Evolutionary conservation across 2,113 vertebrate genomes (phyloP).

Genomic region (Petromus typicus): DNA sequence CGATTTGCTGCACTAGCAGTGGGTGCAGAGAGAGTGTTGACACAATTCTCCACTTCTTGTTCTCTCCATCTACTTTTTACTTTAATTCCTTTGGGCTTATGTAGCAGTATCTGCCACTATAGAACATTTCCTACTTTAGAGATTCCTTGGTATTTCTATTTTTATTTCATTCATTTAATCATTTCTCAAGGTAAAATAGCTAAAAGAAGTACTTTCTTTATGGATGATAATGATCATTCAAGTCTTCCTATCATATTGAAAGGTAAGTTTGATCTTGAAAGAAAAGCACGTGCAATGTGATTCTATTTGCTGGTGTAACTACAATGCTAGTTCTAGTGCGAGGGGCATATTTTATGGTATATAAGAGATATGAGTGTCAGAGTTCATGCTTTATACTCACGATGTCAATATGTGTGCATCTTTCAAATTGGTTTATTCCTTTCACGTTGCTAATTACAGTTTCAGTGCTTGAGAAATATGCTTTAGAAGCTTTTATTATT

Average conservation of each 20-base stretch:
- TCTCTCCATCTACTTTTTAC: neutral
- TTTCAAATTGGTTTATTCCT: constrained; percentile 51
- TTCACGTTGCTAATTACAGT: constrained; percentile 42
- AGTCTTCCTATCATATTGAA: constrained; percentile 6
- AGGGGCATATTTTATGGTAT: neutral
- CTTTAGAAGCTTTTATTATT: constrained; percentile 66
- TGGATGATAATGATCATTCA: neutral
- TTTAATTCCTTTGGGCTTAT: constrained; percentile 10
- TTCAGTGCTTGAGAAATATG: constrained; percentile 52
- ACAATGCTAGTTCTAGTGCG: neutral
- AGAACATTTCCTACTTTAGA: neutral
- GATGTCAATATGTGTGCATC: constrained; percentile 9
- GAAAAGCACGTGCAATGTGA: neutral
- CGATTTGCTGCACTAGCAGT: neutral
- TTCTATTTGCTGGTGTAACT: neutral
- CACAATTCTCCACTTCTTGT: neutral
- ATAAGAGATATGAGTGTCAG: neutral
- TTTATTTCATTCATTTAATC: constrained; percentile 34
- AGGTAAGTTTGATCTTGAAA: neutral
- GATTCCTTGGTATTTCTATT: neutral
- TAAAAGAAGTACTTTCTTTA: constrained; percentile 31
- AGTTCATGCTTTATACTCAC: constrained; percentile 7
- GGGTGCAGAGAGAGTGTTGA: neutral
- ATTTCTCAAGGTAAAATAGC: neutral
- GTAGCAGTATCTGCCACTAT: neutral